Conservation (phyloP, 2,888 invertebrate species). For the Leucophora obtusa region DNA sequence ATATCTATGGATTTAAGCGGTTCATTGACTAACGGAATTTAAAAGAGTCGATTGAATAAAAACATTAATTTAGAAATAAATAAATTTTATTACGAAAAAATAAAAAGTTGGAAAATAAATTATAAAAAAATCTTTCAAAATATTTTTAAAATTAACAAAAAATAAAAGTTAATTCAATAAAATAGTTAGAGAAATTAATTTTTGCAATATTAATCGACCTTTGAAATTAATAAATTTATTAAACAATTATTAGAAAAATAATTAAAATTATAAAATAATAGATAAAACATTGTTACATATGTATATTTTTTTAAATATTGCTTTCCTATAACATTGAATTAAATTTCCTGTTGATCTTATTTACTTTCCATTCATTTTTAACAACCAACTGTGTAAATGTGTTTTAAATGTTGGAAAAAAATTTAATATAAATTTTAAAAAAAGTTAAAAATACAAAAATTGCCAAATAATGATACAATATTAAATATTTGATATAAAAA, state of each 20-base stretch:
- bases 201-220: too few relatives aligned
- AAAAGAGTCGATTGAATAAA: background rate
- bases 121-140: too few relatives aligned
- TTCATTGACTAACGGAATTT: background rate
- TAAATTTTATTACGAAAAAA: background rate
- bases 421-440: background rate
- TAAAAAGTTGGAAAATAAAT: too few relatives aligned
- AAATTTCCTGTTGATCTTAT: background rate
- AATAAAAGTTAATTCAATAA: too few relatives aligned
- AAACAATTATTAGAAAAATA: background rate
- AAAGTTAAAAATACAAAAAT: background rate
- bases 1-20: constrained; percentile 13
- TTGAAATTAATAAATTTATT: background rate
- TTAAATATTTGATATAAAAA: background rate
- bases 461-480: background rate
- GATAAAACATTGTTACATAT: too few relatives aligned
- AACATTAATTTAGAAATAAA: background rate
- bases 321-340: background rate
- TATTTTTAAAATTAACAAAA: too few relatives aligned
- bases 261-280: background rate
- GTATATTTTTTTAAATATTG: too few relatives aligned
- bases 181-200: too few relatives aligned
- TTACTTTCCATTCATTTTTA: background rate
- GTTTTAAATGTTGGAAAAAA: background rate
- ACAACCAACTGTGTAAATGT: constrained; percentile 37